Evolutionary conservation across 1,140 invertebrate species (phyloP).

Genomic region (Amyelois transitella): DNA sequence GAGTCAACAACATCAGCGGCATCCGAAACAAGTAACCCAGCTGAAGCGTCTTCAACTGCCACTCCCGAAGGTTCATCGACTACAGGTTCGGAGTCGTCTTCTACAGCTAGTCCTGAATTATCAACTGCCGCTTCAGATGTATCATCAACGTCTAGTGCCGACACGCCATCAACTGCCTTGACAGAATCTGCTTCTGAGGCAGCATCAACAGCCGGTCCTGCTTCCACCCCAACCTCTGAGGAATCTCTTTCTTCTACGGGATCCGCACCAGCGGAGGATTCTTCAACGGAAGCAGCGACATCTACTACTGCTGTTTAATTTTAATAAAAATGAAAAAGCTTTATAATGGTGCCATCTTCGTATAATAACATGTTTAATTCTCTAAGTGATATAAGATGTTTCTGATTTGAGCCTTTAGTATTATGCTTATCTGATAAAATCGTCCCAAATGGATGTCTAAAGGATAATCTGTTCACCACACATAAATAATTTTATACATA

Average conservation of each 20-base stretch:
- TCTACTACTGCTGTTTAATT: conserved; percentile 12
- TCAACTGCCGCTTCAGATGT: conserved; percentile 7
- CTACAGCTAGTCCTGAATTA: conserved; percentile 15
- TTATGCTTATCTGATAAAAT: neutral
- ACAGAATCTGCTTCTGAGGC: conserved; percentile 10
- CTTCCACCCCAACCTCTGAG: neutral
- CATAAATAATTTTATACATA: neutral
- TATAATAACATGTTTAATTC: too few relatives aligned
- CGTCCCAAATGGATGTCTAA: too few relatives aligned
- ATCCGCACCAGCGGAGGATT: conserved; percentile 13
- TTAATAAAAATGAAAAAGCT: neutral
- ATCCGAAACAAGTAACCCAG: conserved; percentile 9
- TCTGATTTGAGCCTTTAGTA: neutral
- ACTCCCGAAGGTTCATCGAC: conserved; percentile 16
- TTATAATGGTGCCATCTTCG: conserved; percentile 4
- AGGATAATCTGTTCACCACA: too few relatives aligned
- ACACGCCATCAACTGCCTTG: neutral
- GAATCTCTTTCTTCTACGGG: conserved; percentile 4
- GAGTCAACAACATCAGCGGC: conserved; percentile 3
- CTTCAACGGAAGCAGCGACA: conserved; percentile 14
- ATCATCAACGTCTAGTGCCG: neutral
- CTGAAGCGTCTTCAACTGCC: conserved; percentile 12
- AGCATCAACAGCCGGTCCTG: neutral
- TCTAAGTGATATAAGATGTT: neutral
- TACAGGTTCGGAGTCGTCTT: conserved; percentile 23